Conservation (phyloP, 2,888 invertebrate species). For the Balanococcus diminutus region DNA sequence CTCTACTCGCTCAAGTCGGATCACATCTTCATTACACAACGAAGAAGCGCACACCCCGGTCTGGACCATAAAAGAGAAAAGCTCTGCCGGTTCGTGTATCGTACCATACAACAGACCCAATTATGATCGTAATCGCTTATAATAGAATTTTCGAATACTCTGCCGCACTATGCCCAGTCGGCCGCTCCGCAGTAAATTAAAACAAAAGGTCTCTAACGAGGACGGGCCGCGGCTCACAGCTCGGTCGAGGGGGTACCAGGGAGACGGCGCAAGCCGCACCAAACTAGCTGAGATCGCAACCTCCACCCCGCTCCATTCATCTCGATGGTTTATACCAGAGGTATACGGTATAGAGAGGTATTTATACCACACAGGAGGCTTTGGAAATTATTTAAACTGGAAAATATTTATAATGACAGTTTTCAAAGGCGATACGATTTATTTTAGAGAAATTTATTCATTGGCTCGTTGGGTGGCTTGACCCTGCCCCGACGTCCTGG, state of each 20-base stretch:
- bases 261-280: neutral
- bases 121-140: conserved; percentile 36
- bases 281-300: neutral
- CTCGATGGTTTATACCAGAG: neutral
- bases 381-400: conserved; percentile 34
- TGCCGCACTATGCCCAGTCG: neutral
- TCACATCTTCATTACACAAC: neutral
- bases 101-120: neutral
- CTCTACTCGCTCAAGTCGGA: no score
- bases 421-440: conserved; percentile 37
- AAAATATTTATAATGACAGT: conserved; percentile 37
- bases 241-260: neutral
- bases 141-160: conserved; percentile 25
- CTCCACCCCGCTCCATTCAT: neutral
- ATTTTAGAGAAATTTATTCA: conserved; percentile 24
- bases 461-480: conserved; percentile 28
- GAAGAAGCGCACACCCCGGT: neutral
- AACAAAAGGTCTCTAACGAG: conserved; percentile 28
- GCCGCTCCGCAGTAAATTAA: conserved; percentile 11
- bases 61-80: neutral
- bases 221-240: neutral
- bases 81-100: neutral
- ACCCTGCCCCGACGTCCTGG: neutral
- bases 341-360: no score
- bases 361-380: conserved; percentile 34